A percentile compares a stretch with the other conserved stretches of the same genome.
phyloP scores from a whole-genome alignment of 2,113 vertebrate species.

The Platichthys stellatus region DNA sequence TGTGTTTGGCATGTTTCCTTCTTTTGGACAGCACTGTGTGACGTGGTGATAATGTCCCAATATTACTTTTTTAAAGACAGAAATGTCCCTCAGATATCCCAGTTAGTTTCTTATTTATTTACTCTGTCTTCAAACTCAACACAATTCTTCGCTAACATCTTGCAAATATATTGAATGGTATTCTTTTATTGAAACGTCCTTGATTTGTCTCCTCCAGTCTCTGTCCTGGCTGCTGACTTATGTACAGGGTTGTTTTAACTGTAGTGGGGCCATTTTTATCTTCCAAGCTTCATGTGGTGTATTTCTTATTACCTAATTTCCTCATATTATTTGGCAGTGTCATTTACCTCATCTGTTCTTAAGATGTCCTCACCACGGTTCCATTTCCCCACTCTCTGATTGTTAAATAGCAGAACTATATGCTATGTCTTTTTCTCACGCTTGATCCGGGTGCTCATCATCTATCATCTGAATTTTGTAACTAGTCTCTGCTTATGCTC shows the following conservation, averaged over 20 bases:
- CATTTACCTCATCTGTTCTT: constrained; percentile 35
- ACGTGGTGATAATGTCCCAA: not conserved
- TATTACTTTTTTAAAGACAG: not conserved
- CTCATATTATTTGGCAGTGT: constrained; percentile 34
- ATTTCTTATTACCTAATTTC: constrained; percentile 61
- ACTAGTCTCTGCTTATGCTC: not conserved
- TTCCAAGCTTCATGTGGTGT: not conserved
- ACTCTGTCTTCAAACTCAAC: not conserved
- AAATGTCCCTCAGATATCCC: not conserved
- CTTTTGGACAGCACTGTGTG: not conserved
- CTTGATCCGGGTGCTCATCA: not conserved
- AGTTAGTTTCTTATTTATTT: not conserved
- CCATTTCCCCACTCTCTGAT: constrained; percentile 31
- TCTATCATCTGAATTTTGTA: not conserved
- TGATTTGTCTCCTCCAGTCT: not conserved
- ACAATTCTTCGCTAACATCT: not conserved
- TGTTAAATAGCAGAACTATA: not conserved
- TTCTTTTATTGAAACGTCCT: not conserved
- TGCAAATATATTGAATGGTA: not conserved
- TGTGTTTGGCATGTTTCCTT: not conserved
- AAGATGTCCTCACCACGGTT: constrained; percentile 47
- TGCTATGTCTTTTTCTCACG: not conserved
- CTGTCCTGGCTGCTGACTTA: not conserved
- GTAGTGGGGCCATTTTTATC: constrained; percentile 10
- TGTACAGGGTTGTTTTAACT: not conserved